Evolutionary conservation across 1,140 invertebrate genomes (phyloP).

Genomic region (Cherax destructor): DNA sequence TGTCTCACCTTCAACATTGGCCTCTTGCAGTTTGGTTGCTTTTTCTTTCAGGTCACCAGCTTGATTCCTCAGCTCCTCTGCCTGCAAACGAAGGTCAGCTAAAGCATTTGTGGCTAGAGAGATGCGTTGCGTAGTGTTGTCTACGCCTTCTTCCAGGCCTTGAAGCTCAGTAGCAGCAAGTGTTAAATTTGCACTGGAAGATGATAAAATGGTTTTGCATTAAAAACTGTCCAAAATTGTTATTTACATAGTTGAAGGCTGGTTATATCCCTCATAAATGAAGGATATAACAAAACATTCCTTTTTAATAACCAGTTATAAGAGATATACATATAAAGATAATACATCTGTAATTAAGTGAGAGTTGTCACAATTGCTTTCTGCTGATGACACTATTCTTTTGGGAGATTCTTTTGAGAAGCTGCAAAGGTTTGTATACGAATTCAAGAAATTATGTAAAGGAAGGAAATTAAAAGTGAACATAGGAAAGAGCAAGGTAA

Average conservation of each 20-base stretch:
- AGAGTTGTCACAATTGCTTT: no score
- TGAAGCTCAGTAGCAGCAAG: constrained; percentile 75
- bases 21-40: constrained; percentile 93
- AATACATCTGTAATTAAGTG: no score
- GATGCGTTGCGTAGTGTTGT: constrained; percentile 86
- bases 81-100: constrained; percentile 83
- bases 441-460: no score
- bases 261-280: no score
- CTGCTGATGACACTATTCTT: no score
- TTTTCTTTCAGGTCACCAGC: constrained; percentile 87
- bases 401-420: no score
- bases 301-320: no score
- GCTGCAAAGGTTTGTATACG: no score
- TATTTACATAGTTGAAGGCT: neutral
- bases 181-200: constrained; percentile 60
- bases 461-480: no score
- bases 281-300: no score
- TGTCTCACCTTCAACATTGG: constrained; percentile 88
- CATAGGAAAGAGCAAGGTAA: no score
- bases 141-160: constrained; percentile 81
- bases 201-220: neutral
- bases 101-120: constrained; percentile 86
- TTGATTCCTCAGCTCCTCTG: constrained; percentile 83
- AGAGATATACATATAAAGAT: no score
- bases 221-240: neutral